Base-by-base conservation (phyloP, 2,113 vertebrate species). In the Lagopus leucura region DNA sequence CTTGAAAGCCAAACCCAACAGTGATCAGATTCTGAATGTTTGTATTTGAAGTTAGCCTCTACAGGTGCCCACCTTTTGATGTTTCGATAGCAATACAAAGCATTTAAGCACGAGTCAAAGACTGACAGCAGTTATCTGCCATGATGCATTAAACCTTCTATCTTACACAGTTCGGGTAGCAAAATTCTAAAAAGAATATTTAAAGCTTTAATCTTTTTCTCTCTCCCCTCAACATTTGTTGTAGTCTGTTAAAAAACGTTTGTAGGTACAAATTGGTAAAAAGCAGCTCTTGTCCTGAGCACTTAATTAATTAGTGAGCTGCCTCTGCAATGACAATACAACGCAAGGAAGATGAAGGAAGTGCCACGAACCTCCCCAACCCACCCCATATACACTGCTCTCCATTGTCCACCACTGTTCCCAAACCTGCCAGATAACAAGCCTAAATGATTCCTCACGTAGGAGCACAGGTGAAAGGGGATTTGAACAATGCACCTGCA, bases 1-100 rank as follows among this genome's bases (percentile, higher is more conserved):
- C 48, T 79, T 69, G 65, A 89, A 88, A 94, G 57, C 19, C 57
- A 60, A 72, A 84, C 25, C 60, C 63, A 91, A 86, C 3, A 16
- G 50, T 27, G 13, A 19, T 88, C 55, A 61, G 79, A 45, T 57
- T 78, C 57, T 43, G 60, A 78, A 71, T 15, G 74, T 42, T 16
- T 74, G 19, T 17, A 54, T 64, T 60, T 86, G 69, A 91, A 91
- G 32, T 61, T 36, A 85, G 28, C 12, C 25, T 70, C n/a, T 47
- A 58, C 3, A 88, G 19, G 13, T 42, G 18, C 28, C 34, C 18
- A 34, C 17, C 45, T 77, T 83, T 55, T 6, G 2, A 43, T 42
- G 25, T 77, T 77, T 42, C 36, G 58, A 13, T 3, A 43, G 38
- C 43, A 85, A 50, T 11, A 58, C 3, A 4, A 91, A 85, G 24